A percentile compares a stretch with the other conserved stretches of the same genome.
phyloP scores from a whole-genome alignment of 2,113 vertebrate genomes.

The Saguinus imperator region DNA sequence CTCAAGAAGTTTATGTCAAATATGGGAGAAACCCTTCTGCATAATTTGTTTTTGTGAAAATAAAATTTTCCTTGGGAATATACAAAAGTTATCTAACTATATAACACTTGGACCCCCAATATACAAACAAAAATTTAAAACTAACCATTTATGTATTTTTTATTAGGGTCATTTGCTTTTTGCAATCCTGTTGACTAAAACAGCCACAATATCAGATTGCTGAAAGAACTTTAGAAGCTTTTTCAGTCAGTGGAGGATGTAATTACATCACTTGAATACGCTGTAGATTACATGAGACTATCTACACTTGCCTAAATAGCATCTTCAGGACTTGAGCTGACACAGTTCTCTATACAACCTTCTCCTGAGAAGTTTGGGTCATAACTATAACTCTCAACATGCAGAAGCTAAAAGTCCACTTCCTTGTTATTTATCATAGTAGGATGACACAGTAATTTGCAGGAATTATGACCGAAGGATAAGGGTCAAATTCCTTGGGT shows the following conservation, averaged over 20 bases:
- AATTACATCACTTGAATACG: neutral
- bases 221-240: slow-evolving; percentile 24
- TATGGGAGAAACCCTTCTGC: neutral
- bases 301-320: neutral
- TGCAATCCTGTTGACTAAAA: slow-evolving; percentile 71
- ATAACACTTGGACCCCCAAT: neutral
- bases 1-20: slow-evolving; percentile 55
- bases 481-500: neutral
- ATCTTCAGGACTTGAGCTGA: neutral
- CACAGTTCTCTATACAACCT: neutral
- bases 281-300: neutral
- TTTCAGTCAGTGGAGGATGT: slow-evolving; percentile 31
- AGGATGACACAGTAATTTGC: neutral
- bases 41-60: slow-evolving; percentile 46
- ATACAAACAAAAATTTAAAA: slow-evolving; percentile 8
- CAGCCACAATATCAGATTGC: slow-evolving; percentile 73
- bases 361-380: neutral
- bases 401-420: neutral
- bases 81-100: neutral
- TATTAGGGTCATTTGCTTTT: slow-evolving; percentile 69
- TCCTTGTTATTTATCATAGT: neutral
- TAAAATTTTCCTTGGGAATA: slow-evolving; percentile 36
- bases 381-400: neutral
- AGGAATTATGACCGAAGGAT: neutral
- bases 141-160: neutral